phyloP scores from a whole-genome alignment of 2,888 invertebrate genomes.

The Acronicta alni region DNA sequence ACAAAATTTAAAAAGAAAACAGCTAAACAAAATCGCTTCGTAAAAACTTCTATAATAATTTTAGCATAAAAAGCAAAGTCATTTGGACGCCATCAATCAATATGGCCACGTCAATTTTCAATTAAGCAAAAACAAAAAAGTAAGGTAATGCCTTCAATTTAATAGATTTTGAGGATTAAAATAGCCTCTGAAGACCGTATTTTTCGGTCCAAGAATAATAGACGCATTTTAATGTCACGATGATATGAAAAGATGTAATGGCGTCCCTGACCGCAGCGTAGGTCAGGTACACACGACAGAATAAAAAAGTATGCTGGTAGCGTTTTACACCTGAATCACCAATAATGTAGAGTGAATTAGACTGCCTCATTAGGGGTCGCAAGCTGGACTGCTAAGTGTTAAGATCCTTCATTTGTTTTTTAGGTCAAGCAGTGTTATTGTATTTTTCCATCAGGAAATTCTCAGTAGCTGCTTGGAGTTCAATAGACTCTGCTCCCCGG shows the following conservation, averaged over 20 bases:
- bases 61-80: slow-evolving; percentile 45
- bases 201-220: slow-evolving; percentile 33
- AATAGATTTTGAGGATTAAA: slow-evolving; percentile 30
- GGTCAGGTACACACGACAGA: slow-evolving; percentile 27
- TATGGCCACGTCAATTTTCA: slow-evolving; percentile 62
- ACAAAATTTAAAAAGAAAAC: slow-evolving; percentile 1
- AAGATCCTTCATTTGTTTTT: no score
- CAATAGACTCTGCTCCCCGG: no score
- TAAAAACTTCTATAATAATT: slow-evolving; percentile 15
- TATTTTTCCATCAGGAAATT: no score
- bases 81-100: slow-evolving; percentile 59
- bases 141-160: slow-evolving; percentile 24
- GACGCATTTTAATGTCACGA: slow-evolving; percentile 31
- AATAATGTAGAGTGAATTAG: no score
- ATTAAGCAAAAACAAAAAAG: slow-evolving; percentile 63
- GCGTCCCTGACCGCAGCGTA: slow-evolving; percentile 33
- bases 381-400: no score
- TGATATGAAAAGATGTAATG: slow-evolving; percentile 46
- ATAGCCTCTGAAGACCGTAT: slow-evolving; percentile 12
- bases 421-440: no score
- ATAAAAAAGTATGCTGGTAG: slow-evolving; percentile 3
- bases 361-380: no score
- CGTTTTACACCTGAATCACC: background rate
- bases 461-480: no score
- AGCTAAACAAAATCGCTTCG: background rate